These are phyloP conservation scores for Porphyrio hochstetteri DNA, from an alignment of 2,113 vertebrate species.

Conservation along the genomic window DNA sequence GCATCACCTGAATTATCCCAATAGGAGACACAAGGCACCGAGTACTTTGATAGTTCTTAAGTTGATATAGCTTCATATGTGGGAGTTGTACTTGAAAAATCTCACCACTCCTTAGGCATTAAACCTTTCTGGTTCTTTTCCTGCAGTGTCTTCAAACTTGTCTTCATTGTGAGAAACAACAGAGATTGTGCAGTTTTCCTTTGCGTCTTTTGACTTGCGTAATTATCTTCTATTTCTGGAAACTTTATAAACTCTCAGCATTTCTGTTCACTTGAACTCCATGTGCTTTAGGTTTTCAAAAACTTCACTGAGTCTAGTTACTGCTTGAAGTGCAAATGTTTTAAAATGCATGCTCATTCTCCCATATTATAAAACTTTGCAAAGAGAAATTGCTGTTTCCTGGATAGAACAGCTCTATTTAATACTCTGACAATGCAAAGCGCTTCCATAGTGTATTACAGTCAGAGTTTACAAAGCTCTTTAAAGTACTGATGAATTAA, in stretches of 20 bases:
- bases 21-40: neutral
- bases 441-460: neutral
- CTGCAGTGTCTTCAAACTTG: neutral
- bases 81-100: neutral
- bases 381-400: neutral
- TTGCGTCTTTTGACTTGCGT: neutral
- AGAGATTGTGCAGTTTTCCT: no score
- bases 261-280: neutral
- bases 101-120: neutral
- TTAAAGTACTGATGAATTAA: conserved; percentile 37
- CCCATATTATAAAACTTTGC: neutral
- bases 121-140: neutral
- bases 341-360: neutral
- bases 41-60: neutral
- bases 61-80: neutral
- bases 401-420: neutral
- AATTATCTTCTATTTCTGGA: neutral
- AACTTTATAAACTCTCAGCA: neutral
- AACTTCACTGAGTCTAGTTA: neutral
- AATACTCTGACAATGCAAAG: neutral
- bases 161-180: neutral
- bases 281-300: neutral
- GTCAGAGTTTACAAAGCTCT: conserved; percentile 10
- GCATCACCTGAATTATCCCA: neutral
- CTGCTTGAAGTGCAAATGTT: neutral